phyloP scores from a whole-genome alignment of 2,888 invertebrate genomes.

The Iselma pallidipennis region DNA sequence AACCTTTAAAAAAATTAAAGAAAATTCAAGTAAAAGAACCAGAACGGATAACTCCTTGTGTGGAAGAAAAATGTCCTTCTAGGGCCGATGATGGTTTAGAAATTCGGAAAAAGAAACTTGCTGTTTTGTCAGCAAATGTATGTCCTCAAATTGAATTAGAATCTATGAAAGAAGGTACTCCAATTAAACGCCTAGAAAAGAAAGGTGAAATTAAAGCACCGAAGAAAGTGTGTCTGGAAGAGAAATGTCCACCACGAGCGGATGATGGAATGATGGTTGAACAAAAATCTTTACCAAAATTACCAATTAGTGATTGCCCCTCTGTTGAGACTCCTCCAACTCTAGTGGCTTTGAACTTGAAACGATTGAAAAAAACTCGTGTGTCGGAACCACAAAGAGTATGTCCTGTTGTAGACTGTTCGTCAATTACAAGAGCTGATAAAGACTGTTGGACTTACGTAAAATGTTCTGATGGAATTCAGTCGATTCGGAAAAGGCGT shows the following conservation, averaged over 20 bases:
- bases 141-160: constrained; percentile 21
- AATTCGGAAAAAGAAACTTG: constrained; percentile 21
- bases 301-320: constrained; percentile 15
- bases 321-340: constrained; percentile 6
- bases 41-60: constrained; percentile 5
- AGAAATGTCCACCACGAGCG: neutral
- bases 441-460: constrained; percentile 35
- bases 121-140: constrained; percentile 14
- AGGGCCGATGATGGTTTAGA: constrained; percentile 24
- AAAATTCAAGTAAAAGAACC: constrained; percentile 12
- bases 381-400: constrained; percentile 12
- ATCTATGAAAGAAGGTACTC: constrained; percentile 8
- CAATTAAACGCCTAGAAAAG: constrained; percentile 6
- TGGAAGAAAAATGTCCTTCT: constrained; percentile 8
- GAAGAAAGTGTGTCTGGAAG: neutral
- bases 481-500: neutral
- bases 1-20: constrained; percentile 15
- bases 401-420: neutral
- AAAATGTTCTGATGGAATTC: constrained; percentile 1
- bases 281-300: constrained; percentile 17
- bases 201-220: neutral
- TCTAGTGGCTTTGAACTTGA: constrained; percentile 8
- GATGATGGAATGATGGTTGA: neutral
- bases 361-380: constrained; percentile 16
- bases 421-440: constrained; percentile 22